Evolutionary conservation across 64 coral and sea anemone species (phyloP).

Genomic region (Stylophora pistillata): DNA sequence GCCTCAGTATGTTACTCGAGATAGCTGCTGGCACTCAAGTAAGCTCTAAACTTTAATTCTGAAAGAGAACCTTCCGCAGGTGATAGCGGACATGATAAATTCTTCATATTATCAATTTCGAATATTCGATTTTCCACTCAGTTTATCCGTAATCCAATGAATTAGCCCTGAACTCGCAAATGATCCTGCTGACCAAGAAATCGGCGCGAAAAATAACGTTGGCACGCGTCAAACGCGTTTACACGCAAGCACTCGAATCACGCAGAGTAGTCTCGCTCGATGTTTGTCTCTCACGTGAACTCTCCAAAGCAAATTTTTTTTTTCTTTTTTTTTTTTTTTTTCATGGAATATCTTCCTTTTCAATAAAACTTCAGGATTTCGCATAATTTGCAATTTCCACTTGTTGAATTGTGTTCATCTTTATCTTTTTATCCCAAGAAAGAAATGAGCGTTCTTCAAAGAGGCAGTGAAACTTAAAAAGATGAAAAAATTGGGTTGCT

Average conservation of each 20-base stretch:
- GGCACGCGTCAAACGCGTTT: neutral
- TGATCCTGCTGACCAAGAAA: neutral
- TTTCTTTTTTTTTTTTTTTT: too few species aligned
- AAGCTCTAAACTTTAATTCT: too few species aligned
- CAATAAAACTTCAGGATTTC: too few species aligned
- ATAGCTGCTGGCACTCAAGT: neutral
- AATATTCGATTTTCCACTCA: slow-evolving; percentile 13
- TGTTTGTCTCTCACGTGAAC: neutral
- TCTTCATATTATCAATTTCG: neutral
- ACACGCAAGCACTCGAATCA: neutral
- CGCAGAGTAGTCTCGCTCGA: neutral
- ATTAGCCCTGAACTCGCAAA: neutral
- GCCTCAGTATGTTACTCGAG: neutral
- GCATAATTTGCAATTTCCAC: too few species aligned
- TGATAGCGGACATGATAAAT: neutral
- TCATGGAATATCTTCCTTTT: too few species aligned
- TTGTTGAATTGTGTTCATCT: too few species aligned
- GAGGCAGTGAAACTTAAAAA: too few species aligned
- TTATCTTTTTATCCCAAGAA: too few species aligned
- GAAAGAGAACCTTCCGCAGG: neutral
- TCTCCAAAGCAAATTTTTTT: too few species aligned
- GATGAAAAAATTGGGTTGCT: neutral
- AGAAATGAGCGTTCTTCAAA: too few species aligned
- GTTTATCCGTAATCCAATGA: neutral
- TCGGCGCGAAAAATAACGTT: neutral